Evolutionary conservation across 1,140 invertebrate genomes (phyloP), one percentile per base, ranked within the genome.

Genomic region (Trichomalopsis sarcophagae): DNA sequence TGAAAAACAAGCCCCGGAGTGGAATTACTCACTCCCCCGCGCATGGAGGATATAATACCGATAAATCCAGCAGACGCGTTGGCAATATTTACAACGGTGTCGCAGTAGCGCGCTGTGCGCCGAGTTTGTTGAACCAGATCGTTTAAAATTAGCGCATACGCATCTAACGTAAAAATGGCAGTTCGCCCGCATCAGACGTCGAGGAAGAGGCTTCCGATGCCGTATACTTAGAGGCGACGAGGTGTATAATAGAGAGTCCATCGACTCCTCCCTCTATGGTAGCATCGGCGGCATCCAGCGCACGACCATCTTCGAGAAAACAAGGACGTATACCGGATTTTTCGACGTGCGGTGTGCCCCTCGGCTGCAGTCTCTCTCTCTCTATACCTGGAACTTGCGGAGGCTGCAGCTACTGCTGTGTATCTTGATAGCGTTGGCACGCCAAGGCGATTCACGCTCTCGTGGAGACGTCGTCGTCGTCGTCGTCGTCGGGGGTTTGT

Each of bases 261-360:
- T 27, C 13, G 69, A 55, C 80, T 81, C 80, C 80, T 73, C 80
- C 69, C 68, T 50, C 40, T 27, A 21, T 23, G 50, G 17, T 62
- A 23, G 40, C 27, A 7, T 36, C 33, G 33, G 21, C 17, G 76
- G 76, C 76, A 50, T 62, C 75, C 47, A 79, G 47, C 23, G 77
- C 77, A 55, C 47, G 75, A 55, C 78, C 23, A 68, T 62, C 50
- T 68, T 66, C 21, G 23, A 30, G 69, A 71, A 81, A 81, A 81
- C 80, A 81, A 73, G 68, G 69, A 81, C 80, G 80, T 47, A 73
- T 80, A 81, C 80, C 80, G 80, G 80, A 81, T 81, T 81, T 81
- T 81, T 81, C 81, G 50, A 82, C 71, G 81, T 75, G 71, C 50
- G 14, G 47, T 40, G 33, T 80, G 21, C 62, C 78, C 62, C 78